These are phyloP conservation scores for Vireo griseus DNA, from an alignment of 2,797 vertebrate species.

Conservation along the genomic window DNA sequence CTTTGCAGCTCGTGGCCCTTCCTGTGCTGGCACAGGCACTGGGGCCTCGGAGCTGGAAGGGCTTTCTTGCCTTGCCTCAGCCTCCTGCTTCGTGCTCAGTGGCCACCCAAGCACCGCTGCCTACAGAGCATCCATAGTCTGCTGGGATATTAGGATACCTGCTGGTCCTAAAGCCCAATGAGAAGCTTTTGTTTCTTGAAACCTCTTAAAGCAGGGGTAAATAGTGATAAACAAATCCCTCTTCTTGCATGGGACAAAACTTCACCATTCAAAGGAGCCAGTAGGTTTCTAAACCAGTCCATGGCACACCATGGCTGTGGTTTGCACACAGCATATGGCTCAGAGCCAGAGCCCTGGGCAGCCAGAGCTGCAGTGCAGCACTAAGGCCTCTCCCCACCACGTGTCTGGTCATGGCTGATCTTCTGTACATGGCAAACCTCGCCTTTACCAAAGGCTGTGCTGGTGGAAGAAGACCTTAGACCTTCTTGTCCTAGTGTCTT, in stretches of 20 bases:
- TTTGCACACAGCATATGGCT: not conserved
- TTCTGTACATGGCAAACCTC: not conserved
- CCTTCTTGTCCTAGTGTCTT: not conserved
- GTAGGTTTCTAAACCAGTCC: not conserved
- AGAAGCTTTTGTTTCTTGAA: not conserved
- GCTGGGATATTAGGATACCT: not conserved
- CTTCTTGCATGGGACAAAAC: not conserved
- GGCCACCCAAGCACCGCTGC: not conserved
- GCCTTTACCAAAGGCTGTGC: not conserved
- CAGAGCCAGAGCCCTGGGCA: not conserved
- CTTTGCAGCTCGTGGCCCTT: not conserved
- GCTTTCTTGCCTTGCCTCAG: not conserved
- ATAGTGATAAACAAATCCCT: not conserved
- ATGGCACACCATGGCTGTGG: not conserved
- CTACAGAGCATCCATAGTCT: not conserved
- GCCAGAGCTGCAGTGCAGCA: not conserved
- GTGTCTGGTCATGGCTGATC: not conserved
- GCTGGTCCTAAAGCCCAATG: not conserved
- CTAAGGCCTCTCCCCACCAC: rapidly evolving
- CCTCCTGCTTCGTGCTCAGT: not conserved
- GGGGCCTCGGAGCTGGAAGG: not conserved
- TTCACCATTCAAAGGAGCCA: not conserved
- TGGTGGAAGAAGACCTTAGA: not conserved
- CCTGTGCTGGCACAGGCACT: not conserved
- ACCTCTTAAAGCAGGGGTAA: not conserved